Evolutionary conservation across 2,113 vertebrate species (phyloP), one percentile per base, ranked within the genome.

Genomic region (Corynorhinus townsendii): DNA sequence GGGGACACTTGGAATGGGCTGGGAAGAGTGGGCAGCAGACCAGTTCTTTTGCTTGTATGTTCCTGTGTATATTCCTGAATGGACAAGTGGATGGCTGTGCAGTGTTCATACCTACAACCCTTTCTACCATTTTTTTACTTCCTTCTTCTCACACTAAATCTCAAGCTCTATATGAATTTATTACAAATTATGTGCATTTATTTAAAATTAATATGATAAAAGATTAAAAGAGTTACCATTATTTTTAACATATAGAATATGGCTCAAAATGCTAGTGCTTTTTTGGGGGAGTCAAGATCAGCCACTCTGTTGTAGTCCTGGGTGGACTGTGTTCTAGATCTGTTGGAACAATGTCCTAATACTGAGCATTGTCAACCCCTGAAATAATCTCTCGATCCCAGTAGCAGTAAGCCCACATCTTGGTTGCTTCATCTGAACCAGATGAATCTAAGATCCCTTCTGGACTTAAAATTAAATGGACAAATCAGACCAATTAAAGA

Each of bases 41-140:
- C 38, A 59, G 38, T 19, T 69, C 14, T 16, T 38, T 35, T 5
- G 1, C 49, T 28, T 40, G 7, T 72, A 24, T 54, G 12, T 47
- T 19, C 64, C 62, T 24, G 33, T 54, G 9, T 77, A 24, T 71
- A 10, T 72, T 19, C 64, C 62, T 24, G 15, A 28, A 4, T 35
- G 56, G 40, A 30, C 66, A 16, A 24, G 15, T 38, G 54, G 14
- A 19, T 28, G 2, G 35, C 33, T 26, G 6, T 64, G 1, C 28
- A 20, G 9, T 4, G 2, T 26, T n/a, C n/a, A 7, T 26, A 14
- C 6, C 4, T 52, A 0, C 11, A 24, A 1, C 38, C 20, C 22
- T 35, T 5, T 4, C 33, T 30, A 49, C 47, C 16, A 1, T 24
- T 38, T 38, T 73, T n/a, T 22, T 40, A 2, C 40, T 89, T 12